phyloP scores from a whole-genome alignment of 2,797 vertebrate genomes.

The Notoglanidium macrostoma region DNA sequence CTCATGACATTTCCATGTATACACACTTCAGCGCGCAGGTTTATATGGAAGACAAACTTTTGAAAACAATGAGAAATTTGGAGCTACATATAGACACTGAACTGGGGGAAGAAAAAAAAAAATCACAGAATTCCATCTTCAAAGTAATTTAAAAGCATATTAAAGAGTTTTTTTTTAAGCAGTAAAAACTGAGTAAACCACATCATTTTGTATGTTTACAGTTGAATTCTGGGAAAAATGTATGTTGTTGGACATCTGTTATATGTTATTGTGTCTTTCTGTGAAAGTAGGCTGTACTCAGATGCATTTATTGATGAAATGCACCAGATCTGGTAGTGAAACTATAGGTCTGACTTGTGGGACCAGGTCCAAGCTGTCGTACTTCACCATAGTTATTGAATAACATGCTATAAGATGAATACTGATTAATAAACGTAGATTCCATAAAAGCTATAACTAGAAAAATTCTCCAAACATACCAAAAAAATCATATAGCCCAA shows the following conservation, averaged over 20 bases:
- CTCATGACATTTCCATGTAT: not conserved
- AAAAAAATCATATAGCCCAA: not conserved
- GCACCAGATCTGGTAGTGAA: too few relatives aligned
- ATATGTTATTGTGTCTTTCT: not conserved
- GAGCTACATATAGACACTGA: not conserved
- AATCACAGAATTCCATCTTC: not conserved
- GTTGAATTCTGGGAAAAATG: not conserved
- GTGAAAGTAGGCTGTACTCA: too few relatives aligned
- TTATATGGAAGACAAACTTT: not conserved
- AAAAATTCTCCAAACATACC: not conserved
- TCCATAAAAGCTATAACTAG: not conserved
- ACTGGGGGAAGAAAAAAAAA: not conserved
- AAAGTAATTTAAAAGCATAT: not conserved
- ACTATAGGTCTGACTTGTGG: too few relatives aligned
- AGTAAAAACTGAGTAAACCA: not conserved
- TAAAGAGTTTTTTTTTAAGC: not conserved
- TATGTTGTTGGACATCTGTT: not conserved
- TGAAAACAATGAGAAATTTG: not conserved
- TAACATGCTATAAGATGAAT: not conserved
- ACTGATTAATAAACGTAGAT: not conserved
- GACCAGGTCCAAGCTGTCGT: not conserved
- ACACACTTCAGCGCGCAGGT: not conserved
- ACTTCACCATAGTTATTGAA: not conserved
- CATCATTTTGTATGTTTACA: not conserved
- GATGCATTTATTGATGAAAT: too few relatives aligned